Percentiles rank a stretch among this genome's conserved stretches.
Conservation (phyloP, 2,113 vertebrate species). For the Plecturocebus donacophilus region DNA sequence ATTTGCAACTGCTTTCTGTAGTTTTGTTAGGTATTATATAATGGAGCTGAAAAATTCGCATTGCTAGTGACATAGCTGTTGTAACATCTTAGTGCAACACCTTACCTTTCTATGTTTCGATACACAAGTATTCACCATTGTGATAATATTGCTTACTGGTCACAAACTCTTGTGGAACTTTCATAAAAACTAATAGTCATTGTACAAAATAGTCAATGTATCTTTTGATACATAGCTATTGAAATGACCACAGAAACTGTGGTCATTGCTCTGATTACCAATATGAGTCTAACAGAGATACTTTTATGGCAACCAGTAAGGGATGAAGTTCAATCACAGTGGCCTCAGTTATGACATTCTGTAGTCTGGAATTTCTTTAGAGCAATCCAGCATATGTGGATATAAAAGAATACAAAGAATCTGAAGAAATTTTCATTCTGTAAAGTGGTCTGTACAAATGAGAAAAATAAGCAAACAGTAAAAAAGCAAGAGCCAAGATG, state of each 20-base stretch:
- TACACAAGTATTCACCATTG: background rate
- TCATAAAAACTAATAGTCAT: constrained; percentile 94
- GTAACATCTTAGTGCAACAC: background rate
- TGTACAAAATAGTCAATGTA: constrained; percentile 92
- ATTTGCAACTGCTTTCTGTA: constrained; percentile 89
- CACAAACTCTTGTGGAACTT: constrained; percentile 94
- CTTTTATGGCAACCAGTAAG: background rate
- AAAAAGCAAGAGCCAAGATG: background rate
- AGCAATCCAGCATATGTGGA: background rate
- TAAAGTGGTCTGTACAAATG: background rate
- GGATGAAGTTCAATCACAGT: background rate
- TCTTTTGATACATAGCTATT: constrained; percentile 77
- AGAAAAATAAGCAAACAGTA: background rate
- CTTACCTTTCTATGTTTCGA: background rate
- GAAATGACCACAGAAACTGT: background rate
- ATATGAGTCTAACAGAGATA: background rate
- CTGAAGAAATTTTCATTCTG: background rate
- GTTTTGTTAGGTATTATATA: constrained; percentile 87
- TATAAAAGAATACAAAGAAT: background rate
- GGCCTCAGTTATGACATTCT: background rate
- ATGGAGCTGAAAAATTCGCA: background rate
- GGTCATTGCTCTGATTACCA: background rate
- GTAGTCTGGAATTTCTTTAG: background rate
- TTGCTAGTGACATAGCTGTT: background rate
- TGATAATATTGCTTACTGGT: constrained; percentile 76